These are phyloP conservation scores for Sinocyclocheilus grahami DNA, from an alignment of 2,113 vertebrate genomes.

Conservation along the genomic window DNA sequence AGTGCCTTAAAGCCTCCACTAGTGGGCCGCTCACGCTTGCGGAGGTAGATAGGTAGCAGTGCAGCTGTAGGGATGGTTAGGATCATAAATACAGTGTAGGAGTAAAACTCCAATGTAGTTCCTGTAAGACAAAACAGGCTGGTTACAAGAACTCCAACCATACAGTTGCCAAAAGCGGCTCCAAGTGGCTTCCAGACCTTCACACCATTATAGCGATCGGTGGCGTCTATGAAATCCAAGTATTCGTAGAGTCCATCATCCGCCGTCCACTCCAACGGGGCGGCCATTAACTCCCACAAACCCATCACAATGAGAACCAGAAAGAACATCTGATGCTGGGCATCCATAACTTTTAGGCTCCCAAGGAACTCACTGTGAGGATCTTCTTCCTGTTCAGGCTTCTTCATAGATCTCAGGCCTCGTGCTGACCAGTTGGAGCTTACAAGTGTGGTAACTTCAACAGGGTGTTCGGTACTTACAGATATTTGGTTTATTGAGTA, in stretches of 20 bases:
- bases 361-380: slow-evolving; percentile 60
- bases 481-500: slow-evolving; percentile 11
- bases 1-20: slow-evolving; percentile 75
- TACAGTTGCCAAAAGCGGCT: slow-evolving; percentile 69
- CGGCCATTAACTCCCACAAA: slow-evolving; percentile 77
- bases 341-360: slow-evolving; percentile 69
- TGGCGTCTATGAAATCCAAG: slow-evolving; percentile 84
- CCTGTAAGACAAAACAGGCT: slow-evolving; percentile 72
- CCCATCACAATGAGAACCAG: slow-evolving; percentile 71
- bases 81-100: slow-evolving; percentile 65
- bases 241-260: slow-evolving; percentile 88
- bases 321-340: slow-evolving; percentile 77
- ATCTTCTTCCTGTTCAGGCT: not conserved
- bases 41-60: slow-evolving; percentile 75
- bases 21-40: slow-evolving; percentile 56
- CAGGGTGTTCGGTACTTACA: not conserved
- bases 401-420: slow-evolving; percentile 45
- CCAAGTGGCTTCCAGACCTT: slow-evolving; percentile 80
- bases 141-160: slow-evolving; percentile 73
- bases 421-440: slow-evolving; percentile 18
- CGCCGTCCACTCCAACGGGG: slow-evolving; percentile 77
- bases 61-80: slow-evolving; percentile 65
- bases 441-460: not conserved
- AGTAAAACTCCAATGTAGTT: slow-evolving; percentile 78
- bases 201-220: slow-evolving; percentile 73